These are phyloP conservation scores for Holocentrus rufus DNA, from an alignment of 2,797 vertebrate species.

Conservation along the genomic window DNA sequence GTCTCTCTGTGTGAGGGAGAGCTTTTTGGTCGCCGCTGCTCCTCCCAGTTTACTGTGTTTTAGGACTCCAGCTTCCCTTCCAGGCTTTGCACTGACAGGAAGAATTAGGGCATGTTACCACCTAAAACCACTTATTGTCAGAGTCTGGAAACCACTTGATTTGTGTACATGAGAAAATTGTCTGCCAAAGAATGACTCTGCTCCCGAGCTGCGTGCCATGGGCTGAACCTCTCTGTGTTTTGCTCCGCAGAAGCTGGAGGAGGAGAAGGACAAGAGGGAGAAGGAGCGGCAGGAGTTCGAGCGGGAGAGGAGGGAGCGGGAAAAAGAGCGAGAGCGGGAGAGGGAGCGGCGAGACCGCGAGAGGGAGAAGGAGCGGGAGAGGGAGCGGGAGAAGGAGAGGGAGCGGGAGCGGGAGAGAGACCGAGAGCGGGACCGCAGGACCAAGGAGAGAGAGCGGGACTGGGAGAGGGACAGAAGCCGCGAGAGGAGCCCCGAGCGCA, in stretches of 20 bases:
- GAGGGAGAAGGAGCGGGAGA: slow-evolving; percentile 82
- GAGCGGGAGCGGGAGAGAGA: slow-evolving; percentile 80
- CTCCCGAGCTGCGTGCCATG: slow-evolving; percentile 25
- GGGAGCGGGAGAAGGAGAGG: slow-evolving; percentile 86
- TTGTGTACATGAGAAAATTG: slow-evolving; percentile 59
- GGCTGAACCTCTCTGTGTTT: slow-evolving; percentile 79
- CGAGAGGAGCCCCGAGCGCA: slow-evolving; percentile 83
- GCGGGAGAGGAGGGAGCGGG: slow-evolving; percentile 85
- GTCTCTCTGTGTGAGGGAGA: slow-evolving; percentile 56
- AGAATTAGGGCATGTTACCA: slow-evolving; percentile 54
- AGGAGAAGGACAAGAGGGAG: slow-evolving; percentile 96
- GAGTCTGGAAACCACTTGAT: slow-evolving; percentile 82
- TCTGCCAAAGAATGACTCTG: slow-evolving; percentile 41
- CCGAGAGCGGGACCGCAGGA: slow-evolving; percentile 79
- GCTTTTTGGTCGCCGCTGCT: slow-evolving; percentile 36
- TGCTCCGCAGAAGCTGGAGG: slow-evolving; percentile 98
- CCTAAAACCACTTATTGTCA: slow-evolving; percentile 26
- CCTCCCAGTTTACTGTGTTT: slow-evolving; percentile 21
- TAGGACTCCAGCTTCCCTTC: slow-evolving; percentile 40
- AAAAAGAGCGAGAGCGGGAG: slow-evolving; percentile 78
- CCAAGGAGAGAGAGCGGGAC: slow-evolving; percentile 82
- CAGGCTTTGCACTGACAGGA: slow-evolving; percentile 41
- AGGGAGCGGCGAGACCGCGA: slow-evolving; percentile 87
- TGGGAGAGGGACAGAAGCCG: slow-evolving; percentile 80
- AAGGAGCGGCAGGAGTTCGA: slow-evolving; percentile 89